Percentiles rank a stretch among this genome's conserved stretches.
Evolutionary conservation across 2,888 invertebrate species (phyloP).

Genomic region (Calameuta filiformis): DNA sequence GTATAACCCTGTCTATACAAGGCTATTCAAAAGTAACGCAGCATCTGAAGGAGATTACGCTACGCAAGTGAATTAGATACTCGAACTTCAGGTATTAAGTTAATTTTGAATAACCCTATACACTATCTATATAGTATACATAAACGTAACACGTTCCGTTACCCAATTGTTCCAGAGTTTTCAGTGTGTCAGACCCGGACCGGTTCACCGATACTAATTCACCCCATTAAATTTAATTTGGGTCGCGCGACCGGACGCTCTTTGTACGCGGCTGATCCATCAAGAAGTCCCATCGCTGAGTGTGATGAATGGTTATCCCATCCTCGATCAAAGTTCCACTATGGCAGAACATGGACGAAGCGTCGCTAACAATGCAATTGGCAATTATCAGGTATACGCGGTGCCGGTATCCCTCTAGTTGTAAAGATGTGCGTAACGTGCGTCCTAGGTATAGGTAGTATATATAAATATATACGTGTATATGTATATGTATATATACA

Average conservation of each 20-base stretch:
- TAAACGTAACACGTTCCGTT: not conserved
- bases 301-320: not conserved
- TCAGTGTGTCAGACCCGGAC: constrained; percentile 17
- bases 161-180: constrained; percentile 10
- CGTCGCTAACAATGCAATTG: not conserved
- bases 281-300: not conserved
- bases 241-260: constrained; percentile 22
- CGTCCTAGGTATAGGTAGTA: not conserved
- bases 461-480: not conserved
- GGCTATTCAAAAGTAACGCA: not conserved
- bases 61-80: not conserved
- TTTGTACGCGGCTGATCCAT: not conserved
- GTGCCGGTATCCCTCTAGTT: not conserved
- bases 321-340: not conserved
- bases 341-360: not conserved
- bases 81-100: not conserved
- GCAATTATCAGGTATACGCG: not conserved
- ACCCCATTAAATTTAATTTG: constrained; percentile 63
- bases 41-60: not conserved
- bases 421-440: not conserved
- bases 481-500: not conserved
- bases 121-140: not conserved
- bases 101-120: not conserved
- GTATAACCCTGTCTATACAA: not conserved
- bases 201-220: constrained; percentile 53